phyloP scores from a whole-genome alignment of 2,888 invertebrate genomes.

The Leistus spinibarbis region DNA sequence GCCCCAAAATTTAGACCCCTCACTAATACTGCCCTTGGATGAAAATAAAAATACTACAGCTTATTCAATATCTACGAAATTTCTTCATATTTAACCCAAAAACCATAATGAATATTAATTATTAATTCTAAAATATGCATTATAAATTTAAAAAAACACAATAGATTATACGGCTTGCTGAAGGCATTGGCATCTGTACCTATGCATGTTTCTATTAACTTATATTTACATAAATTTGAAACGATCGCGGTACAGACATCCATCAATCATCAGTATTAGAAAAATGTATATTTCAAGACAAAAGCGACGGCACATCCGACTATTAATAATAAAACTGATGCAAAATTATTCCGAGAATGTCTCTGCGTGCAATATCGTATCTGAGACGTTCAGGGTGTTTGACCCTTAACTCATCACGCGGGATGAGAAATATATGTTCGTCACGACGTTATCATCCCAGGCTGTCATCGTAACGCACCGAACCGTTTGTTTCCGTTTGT shows the following conservation, averaged over 20 bases:
- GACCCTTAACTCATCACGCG: neutral
- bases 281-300: neutral
- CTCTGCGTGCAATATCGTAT: neutral
- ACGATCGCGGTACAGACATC: neutral
- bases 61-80: too few relatives aligned
- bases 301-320: neutral
- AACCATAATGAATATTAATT: too few relatives aligned
- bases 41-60: too few relatives aligned
- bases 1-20: too few relatives aligned
- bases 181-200: too few relatives aligned
- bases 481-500: neutral
- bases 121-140: too few relatives aligned
- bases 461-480: neutral
- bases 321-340: neutral
- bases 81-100: too few relatives aligned
- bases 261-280: neutral
- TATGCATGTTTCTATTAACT: too few relatives aligned
- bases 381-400: neutral
- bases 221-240: neutral
- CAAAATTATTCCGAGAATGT: neutral
- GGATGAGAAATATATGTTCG: neutral
- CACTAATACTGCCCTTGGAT: too few relatives aligned
- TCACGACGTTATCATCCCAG: neutral
- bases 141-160: too few relatives aligned
- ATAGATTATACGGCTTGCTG: too few relatives aligned